Evolutionary conservation across 1,140 invertebrate genomes (phyloP).

Genomic region (Chrysomallon squamiferum): DNA sequence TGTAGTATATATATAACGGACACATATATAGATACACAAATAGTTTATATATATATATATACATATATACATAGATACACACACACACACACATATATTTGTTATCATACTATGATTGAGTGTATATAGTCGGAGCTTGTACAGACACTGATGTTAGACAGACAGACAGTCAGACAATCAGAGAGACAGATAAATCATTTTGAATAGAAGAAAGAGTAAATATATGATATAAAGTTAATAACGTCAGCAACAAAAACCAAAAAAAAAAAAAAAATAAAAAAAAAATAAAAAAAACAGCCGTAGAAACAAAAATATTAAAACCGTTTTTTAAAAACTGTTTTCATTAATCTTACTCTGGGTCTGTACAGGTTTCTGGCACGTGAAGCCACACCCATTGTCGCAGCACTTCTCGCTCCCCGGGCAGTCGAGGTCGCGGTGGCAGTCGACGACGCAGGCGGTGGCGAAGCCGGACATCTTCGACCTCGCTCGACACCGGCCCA

Average conservation of each 20-base stretch:
- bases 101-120: too few species aligned
- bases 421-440: neutral
- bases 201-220: neutral
- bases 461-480: neutral
- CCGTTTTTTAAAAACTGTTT: neutral
- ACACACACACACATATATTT: too few species aligned
- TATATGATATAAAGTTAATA: neutral
- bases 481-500: neutral
- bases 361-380: neutral
- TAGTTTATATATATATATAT: too few species aligned
- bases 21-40: too few species aligned
- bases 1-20: too few species aligned
- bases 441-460: neutral
- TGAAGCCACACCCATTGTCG: slow-evolving; percentile 3
- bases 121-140: too few species aligned
- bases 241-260: neutral
- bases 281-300: neutral
- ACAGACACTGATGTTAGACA: too few species aligned
- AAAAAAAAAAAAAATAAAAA: neutral
- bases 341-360: neutral
- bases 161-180: too few species aligned
- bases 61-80: too few species aligned
- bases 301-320: too few species aligned
- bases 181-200: neutral
- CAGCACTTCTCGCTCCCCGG: neutral